A percentile compares a stretch with the other conserved stretches of the same genome.
Conservation (phyloP, 2,113 vertebrate species). For the Syrrhaptes paradoxus region DNA sequence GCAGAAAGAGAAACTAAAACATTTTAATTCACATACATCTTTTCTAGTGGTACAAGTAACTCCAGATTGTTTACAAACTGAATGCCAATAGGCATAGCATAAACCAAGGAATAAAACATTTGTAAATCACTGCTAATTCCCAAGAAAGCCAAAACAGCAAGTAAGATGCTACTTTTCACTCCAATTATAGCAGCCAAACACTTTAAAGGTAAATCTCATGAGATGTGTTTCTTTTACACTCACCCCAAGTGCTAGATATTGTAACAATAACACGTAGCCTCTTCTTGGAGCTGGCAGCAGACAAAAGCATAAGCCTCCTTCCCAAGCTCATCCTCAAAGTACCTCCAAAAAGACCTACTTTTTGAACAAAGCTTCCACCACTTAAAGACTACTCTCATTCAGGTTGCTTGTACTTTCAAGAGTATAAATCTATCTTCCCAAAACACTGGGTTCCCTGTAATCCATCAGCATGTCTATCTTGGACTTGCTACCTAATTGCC, state of each 20-base stretch:
- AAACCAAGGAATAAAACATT: neutral
- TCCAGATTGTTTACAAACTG: neutral
- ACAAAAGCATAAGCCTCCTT: neutral
- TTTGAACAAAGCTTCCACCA: neutral
- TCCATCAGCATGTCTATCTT: neutral
- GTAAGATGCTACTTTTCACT: neutral
- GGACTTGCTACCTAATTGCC: neutral
- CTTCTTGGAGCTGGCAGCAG: neutral
- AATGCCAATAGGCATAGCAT: neutral
- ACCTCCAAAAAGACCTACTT: neutral
- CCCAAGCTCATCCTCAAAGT: neutral
- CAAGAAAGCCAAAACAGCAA: neutral
- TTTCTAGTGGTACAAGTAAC: neutral
- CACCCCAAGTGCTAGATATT: rapidly evolving
- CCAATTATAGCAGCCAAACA: neutral
- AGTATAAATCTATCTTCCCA: neutral
- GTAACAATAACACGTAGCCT: neutral
- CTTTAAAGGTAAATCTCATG: neutral
- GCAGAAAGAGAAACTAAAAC: neutral
- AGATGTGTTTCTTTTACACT: neutral
- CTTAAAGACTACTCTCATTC: neutral
- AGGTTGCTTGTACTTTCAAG: neutral
- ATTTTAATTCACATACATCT: neutral
- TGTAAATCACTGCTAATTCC: neutral
- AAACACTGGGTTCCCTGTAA: neutral